Evolutionary conservation across 1,140 invertebrate genomes (phyloP).

Genomic region (Sinella curviseta): DNA sequence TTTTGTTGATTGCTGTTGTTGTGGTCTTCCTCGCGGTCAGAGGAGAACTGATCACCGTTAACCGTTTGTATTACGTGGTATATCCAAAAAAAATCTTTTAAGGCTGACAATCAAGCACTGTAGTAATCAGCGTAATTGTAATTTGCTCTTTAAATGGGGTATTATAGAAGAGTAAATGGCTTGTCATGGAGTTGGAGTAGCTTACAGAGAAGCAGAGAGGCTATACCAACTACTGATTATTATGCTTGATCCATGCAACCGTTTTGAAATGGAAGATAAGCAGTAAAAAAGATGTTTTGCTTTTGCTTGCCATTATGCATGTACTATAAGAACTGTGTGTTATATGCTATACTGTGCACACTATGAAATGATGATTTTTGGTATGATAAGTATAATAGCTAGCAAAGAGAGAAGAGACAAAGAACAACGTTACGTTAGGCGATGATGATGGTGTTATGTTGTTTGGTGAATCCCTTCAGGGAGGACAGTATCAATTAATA

Average conservation of each 20-base stretch:
- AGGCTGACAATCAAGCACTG: not conserved
- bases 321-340: too few relatives aligned
- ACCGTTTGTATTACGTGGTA: not conserved
- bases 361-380: not conserved
- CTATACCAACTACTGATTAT: too few relatives aligned
- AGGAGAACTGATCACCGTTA: not conserved
- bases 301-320: not conserved
- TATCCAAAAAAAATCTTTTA: not conserved
- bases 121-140: not conserved
- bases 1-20: too few relatives aligned
- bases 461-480: not conserved
- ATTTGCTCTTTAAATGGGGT: not conserved
- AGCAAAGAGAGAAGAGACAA: not conserved
- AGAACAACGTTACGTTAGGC: not conserved
- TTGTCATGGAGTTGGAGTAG: not conserved
- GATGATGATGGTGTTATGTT: not conserved
- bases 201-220: not conserved
- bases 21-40: slow-evolving; percentile 13
- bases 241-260: too few relatives aligned
- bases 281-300: not conserved
- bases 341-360: not conserved
- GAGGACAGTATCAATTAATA: slow-evolving; percentile 6
- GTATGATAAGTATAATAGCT: not conserved
- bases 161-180: not conserved
- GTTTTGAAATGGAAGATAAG: too few relatives aligned